Evolutionary conservation across 2,797 vertebrate species (phyloP).

Genomic region (Enteromius treurensis): DNA sequence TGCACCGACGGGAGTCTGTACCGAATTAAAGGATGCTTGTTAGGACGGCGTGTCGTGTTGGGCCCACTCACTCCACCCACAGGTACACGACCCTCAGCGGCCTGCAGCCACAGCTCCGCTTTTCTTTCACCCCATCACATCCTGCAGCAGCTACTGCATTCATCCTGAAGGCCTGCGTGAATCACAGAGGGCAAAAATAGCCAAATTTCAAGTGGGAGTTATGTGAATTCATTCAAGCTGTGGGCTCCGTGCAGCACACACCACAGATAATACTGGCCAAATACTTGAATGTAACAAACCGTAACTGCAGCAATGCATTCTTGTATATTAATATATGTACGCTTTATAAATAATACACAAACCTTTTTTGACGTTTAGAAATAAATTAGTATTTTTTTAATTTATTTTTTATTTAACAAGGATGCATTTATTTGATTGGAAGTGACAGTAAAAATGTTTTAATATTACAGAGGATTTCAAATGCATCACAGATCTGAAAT

Average conservation of each 20-base stretch:
- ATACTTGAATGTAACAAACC: neutral
- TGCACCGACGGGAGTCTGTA: neutral
- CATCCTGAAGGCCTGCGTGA: neutral
- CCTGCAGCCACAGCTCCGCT: neutral
- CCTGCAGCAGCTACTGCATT: neutral
- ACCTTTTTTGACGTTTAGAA: neutral
- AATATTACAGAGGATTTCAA: neutral
- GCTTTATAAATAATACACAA: neutral
- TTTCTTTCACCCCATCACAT: neutral
- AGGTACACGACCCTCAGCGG: constrained; percentile 3
- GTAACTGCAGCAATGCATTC: neutral
- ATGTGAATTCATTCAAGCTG: neutral
- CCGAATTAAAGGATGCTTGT: neutral
- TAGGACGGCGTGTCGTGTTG: neutral
- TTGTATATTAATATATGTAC: no score
- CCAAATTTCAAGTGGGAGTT: neutral
- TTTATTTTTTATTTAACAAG: neutral
- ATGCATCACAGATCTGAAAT: neutral
- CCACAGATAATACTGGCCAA: neutral
- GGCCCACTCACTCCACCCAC: neutral
- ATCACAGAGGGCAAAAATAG: constrained; percentile 6
- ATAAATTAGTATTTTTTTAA: neutral
- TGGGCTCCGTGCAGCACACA: neutral
- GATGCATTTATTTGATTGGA: neutral
- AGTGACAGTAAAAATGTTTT: no score